Evolutionary conservation across 1,140 invertebrate species (phyloP).

Genomic region (Drosophila repletoides): DNA sequence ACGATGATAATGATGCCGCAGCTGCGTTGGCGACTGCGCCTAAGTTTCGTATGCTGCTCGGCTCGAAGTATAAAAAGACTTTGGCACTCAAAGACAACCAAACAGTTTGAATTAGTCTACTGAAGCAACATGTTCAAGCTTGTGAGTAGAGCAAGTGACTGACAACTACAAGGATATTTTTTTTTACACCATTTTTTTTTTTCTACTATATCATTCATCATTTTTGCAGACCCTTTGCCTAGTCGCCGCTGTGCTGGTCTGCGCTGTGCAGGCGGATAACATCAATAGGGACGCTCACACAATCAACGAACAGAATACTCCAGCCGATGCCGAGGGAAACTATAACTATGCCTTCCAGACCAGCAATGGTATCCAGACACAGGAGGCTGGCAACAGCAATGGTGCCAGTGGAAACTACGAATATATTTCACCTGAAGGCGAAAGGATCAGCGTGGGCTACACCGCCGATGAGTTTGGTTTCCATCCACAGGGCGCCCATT

Average conservation of each 20-base stretch:
- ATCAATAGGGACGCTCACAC: conserved; percentile 63
- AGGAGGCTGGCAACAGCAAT: conserved; percentile 63
- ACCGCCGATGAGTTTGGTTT: conserved; percentile 83
- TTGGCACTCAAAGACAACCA: conserved; percentile 50
- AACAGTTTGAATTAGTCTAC: conserved; percentile 73
- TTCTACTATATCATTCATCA: no score
- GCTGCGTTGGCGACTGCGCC: conserved; percentile 27
- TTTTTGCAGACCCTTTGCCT: conserved; percentile 58
- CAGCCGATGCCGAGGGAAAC: conserved; percentile 66
- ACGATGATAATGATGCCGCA: conserved; percentile 24
- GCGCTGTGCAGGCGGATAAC: conserved; percentile 66
- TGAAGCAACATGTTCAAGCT: conserved; percentile 78
- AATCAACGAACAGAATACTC: conserved; percentile 10
- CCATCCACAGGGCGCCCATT: conserved; percentile 83
- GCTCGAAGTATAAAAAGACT: conserved; percentile 53
- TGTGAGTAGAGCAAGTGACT: conserved; percentile 57
- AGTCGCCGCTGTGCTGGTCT: conserved; percentile 60
- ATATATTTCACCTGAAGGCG: conserved; percentile 67
- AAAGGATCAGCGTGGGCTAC: conserved; percentile 72
- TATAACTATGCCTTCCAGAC: conserved; percentile 43
- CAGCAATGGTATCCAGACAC: conserved; percentile 68
- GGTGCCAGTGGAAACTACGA: conserved; percentile 36
- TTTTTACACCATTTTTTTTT: not conserved
- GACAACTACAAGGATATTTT: not conserved
- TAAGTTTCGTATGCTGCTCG: conserved; percentile 22